A percentile compares a stretch with the other conserved stretches of the same genome.
Conservation (phyloP, 2,888 invertebrate genomes). For the Chydorus sphaericus region DNA sequence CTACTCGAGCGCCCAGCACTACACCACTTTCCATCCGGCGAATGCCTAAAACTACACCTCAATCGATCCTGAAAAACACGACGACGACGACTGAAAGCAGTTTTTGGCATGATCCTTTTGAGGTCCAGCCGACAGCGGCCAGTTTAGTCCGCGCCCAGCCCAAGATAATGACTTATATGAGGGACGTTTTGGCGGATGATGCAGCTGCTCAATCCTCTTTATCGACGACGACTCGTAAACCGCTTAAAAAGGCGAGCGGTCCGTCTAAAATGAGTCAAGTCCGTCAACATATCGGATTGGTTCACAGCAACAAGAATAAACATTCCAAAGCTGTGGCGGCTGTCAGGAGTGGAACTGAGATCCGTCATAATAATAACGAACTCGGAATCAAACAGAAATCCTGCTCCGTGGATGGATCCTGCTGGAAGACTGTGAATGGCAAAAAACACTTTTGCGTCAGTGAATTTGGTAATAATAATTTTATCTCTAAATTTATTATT, state of each 20-base stretch:
- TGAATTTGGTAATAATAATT: conserved; percentile 24
- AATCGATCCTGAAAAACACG: neutral
- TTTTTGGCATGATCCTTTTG: neutral
- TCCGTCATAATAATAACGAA: neutral
- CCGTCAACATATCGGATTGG: conserved; percentile 4
- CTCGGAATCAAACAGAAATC: too few species aligned
- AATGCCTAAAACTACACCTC: conserved; percentile 14
- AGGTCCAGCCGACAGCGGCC: conserved; percentile 16
- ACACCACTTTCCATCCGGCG: conserved; percentile 7
- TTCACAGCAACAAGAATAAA: neutral
- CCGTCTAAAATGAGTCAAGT: neutral
- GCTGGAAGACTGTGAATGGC: conserved; percentile 16
- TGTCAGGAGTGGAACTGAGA: neutral
- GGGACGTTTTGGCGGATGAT: neutral
- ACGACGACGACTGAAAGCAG: neutral
- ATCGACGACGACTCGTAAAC: conserved; percentile 8
- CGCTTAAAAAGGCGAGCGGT: neutral
- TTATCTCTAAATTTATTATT: too few species aligned
- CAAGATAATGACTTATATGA: neutral
- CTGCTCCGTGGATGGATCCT: neutral
- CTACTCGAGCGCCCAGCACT: neutral
- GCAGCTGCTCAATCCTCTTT: neutral
- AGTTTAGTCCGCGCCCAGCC: conserved; percentile 14
- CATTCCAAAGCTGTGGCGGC: neutral
- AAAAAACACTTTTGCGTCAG: conserved; percentile 23